Conservation (phyloP, 2,113 vertebrate species). For the Eidolon helvum region DNA sequence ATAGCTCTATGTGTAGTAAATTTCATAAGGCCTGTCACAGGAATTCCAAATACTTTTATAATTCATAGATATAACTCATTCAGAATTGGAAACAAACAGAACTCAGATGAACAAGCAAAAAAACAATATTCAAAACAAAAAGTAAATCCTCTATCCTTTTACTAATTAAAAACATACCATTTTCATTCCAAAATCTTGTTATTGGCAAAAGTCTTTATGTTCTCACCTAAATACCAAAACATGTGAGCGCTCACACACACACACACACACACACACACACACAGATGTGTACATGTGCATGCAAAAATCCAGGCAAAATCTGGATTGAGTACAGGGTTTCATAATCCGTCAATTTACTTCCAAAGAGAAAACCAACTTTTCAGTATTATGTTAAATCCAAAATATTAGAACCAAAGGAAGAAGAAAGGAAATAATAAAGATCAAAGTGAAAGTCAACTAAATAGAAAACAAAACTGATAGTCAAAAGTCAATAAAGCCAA, state of each 20-base stretch:
- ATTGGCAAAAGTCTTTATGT: not conserved
- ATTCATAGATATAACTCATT: slow-evolving; percentile 14
- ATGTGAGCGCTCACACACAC: not conserved
- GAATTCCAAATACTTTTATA: slow-evolving; percentile 17
- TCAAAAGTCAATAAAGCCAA: not conserved
- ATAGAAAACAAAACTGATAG: not conserved
- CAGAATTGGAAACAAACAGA: slow-evolving; percentile 31
- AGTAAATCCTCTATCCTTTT: not conserved
- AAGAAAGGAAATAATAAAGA: slow-evolving; percentile 15
- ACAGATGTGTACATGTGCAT: too few relatives aligned
- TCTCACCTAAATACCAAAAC: not conserved
- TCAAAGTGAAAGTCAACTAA: not conserved
- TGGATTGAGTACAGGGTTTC: not conserved
- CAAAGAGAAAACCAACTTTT: not conserved
- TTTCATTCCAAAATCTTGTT: not conserved
- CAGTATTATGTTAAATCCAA: not conserved
- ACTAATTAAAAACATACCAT: not conserved
- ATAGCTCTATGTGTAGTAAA: not conserved
- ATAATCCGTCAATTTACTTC: slow-evolving; percentile 3
- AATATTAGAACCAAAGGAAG: not conserved
- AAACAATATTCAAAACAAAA: not conserved
- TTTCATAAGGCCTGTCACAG: not conserved
- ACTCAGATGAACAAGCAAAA: slow-evolving; percentile 12
- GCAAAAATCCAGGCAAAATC: not conserved
- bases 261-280: not conserved